Evolutionary conservation across 37 sponge, comb jelly and placozoan genomes (phyloP).

Genomic region (Axinella damicornis): DNA sequence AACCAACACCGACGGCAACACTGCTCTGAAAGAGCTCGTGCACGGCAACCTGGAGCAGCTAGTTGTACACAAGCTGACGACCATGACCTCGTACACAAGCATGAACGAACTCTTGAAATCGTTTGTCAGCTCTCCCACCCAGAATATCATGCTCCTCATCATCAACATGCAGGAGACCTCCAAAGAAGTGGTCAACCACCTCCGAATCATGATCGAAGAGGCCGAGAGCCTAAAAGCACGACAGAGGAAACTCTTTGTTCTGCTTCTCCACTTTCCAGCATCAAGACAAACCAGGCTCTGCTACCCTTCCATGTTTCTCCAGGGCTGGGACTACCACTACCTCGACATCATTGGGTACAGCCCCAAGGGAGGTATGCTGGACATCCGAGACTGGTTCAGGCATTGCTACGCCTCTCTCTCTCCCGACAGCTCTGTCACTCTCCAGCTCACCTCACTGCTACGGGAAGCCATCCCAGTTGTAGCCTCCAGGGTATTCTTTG

Average conservation of each 20-base stretch:
- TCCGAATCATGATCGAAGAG: conserved; percentile 92
- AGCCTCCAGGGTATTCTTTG: conserved; percentile 59
- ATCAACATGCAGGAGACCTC: conserved; percentile 84
- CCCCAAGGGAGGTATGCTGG: conserved; percentile 28
- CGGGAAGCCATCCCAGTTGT: conserved; percentile 60
- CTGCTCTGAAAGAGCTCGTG: conserved; percentile 23
- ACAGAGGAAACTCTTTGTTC: conserved; percentile 74
- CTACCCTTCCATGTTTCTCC: conserved; percentile 86
- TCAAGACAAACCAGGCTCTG: conserved; percentile 57
- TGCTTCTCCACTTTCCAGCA: conserved; percentile 87
- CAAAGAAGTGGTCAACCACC: conserved; percentile 82
- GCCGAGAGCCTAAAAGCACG: conserved; percentile 28
- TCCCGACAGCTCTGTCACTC: conserved; percentile 5
- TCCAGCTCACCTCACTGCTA: conserved; percentile 36
- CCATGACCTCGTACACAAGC: conserved; percentile 50
- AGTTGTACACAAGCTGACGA: conserved; percentile 65
- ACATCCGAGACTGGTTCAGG: conserved; percentile 70
- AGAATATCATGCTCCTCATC: conserved; percentile 33
- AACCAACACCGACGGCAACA: neutral
- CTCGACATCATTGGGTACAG: conserved; percentile 75
- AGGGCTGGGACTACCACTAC: conserved; percentile 92
- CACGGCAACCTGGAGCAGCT: conserved; percentile 18
- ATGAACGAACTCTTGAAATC: conserved; percentile 49
- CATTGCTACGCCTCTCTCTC: conserved; percentile 35
- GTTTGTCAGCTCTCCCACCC: conserved; percentile 23